Evolutionary conservation across 2,888 invertebrate genomes (phyloP).

Genomic region (Trichogramma evanescens): DNA sequence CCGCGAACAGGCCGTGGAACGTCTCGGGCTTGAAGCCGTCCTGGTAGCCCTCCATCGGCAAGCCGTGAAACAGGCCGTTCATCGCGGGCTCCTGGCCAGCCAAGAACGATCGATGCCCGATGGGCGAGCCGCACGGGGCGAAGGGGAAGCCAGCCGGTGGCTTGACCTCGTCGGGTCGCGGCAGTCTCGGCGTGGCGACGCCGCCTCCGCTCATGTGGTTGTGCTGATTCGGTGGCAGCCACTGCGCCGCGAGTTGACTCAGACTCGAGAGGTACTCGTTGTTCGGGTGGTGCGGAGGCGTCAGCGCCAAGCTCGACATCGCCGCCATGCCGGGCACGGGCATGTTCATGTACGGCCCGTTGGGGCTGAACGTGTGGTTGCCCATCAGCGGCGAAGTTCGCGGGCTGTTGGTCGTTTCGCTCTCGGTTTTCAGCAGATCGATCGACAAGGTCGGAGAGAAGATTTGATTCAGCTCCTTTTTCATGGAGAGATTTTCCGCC

Average conservation of each 20-base stretch:
- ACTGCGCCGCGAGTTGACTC: slow-evolving; percentile 41
- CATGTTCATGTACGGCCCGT: slow-evolving; percentile 42
- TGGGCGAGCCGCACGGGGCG: slow-evolving; percentile 20
- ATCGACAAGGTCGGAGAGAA: slow-evolving; percentile 50
- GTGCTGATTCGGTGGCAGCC: slow-evolving; percentile 30
- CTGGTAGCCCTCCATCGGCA: slow-evolving; percentile 39
- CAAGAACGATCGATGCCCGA: slow-evolving; percentile 23
- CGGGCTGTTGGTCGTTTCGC: slow-evolving; percentile 42
- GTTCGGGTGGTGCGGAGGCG: slow-evolving; percentile 63
- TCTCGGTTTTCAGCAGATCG: slow-evolving; percentile 48
- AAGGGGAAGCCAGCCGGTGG: slow-evolving; percentile 21
- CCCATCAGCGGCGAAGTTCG: slow-evolving; percentile 38
- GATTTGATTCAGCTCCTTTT: slow-evolving; percentile 26
- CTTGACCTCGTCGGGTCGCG: slow-evolving; percentile 33
- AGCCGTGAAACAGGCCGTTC: slow-evolving; percentile 24
- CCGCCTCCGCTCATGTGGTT: slow-evolving; percentile 11
- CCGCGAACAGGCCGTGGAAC: slow-evolving; percentile 38
- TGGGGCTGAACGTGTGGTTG: slow-evolving; percentile 36
- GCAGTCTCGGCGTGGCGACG: slow-evolving; percentile 21
- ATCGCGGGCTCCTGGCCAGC: slow-evolving; percentile 20
- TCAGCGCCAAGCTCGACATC: slow-evolving; percentile 67
- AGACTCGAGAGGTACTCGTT: slow-evolving; percentile 45
- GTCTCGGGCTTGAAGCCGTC: slow-evolving; percentile 43
- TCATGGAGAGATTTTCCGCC: slow-evolving; percentile 44
- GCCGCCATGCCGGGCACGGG: slow-evolving; percentile 36